Evolutionary conservation across 2,113 vertebrate genomes (phyloP).

Genomic region (Pedetes capensis): DNA sequence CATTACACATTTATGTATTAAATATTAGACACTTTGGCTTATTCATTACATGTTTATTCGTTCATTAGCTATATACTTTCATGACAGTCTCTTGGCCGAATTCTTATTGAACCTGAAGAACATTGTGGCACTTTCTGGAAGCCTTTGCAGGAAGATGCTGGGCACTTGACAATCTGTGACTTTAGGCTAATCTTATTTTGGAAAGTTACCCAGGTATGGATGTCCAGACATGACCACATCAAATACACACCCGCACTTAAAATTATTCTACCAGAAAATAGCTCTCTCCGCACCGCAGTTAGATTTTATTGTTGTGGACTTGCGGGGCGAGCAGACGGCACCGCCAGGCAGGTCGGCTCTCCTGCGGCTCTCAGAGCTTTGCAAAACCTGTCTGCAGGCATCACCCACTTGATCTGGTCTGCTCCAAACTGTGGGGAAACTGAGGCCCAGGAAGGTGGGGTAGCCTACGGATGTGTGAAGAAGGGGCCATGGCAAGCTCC

Average conservation of each 20-base stretch:
- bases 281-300: fast-evolving
- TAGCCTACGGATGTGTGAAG: fast-evolving
- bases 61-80: no score
- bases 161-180: fast-evolving
- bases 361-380: fast-evolving
- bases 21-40: no score
- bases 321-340: fast-evolving
- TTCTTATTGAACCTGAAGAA: fast-evolving
- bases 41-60: no score
- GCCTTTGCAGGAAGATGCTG: fast-evolving
- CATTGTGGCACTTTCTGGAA: fast-evolving
- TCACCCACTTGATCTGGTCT: fast-evolving
- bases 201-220: neutral
- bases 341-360: fast-evolving
- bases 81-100: fast-evolving
- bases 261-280: fast-evolving
- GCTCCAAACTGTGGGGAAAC: neutral
- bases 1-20: no score
- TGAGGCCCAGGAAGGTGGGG: neutral
- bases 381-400: fast-evolving
- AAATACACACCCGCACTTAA: neutral
- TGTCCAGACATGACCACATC: fast-evolving
- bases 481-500: fast-evolving
- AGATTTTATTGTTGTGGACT: fast-evolving
- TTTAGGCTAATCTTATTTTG: fast-evolving